phyloP scores from a whole-genome alignment of 1,140 invertebrate species.

The Camponotus pennsylvanicus region DNA sequence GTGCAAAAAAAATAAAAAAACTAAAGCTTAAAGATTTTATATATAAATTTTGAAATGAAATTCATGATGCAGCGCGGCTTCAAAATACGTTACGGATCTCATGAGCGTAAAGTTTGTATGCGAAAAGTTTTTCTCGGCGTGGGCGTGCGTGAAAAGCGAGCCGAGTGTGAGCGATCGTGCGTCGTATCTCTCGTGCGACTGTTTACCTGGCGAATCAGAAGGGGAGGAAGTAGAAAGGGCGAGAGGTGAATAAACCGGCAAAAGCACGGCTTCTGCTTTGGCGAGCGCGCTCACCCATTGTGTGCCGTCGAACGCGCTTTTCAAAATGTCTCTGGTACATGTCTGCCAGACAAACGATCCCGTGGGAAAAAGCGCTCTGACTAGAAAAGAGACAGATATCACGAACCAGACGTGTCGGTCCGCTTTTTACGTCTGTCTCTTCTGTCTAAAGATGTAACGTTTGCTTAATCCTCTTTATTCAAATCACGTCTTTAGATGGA shows the following conservation, averaged over 20 bases:
- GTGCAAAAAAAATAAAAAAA: neutral
- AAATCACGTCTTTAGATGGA: neutral
- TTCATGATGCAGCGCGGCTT: neutral
- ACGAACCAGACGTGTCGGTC: constrained; percentile 38
- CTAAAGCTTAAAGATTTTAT: neutral
- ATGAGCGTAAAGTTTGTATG: neutral
- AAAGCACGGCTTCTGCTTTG: constrained; percentile 60
- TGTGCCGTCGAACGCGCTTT: constrained; percentile 60
- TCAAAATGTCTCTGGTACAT: constrained; percentile 64
- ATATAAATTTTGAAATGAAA: neutral
- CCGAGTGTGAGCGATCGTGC: constrained; percentile 65
- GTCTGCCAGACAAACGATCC: constrained; percentile 61
- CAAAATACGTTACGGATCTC: constrained; percentile 17
- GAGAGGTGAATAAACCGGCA: constrained; percentile 58
- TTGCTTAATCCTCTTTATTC: neutral
- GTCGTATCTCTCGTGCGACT: constrained; percentile 32
- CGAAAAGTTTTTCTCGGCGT: constrained; percentile 61
- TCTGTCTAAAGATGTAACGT: constrained; percentile 35
- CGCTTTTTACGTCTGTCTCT: neutral
- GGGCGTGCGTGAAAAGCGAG: constrained; percentile 64
- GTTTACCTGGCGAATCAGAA: constrained; percentile 53
- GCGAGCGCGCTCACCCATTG: constrained; percentile 45
- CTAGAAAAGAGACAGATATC: constrained; percentile 50
- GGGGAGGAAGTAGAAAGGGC: constrained; percentile 31
- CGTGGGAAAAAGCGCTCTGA: constrained; percentile 53